Percentiles rank a stretch among this genome's conserved stretches.
phyloP scores from a whole-genome alignment of 2,888 invertebrate genomes.

The Lochmaea crataegi region DNA sequence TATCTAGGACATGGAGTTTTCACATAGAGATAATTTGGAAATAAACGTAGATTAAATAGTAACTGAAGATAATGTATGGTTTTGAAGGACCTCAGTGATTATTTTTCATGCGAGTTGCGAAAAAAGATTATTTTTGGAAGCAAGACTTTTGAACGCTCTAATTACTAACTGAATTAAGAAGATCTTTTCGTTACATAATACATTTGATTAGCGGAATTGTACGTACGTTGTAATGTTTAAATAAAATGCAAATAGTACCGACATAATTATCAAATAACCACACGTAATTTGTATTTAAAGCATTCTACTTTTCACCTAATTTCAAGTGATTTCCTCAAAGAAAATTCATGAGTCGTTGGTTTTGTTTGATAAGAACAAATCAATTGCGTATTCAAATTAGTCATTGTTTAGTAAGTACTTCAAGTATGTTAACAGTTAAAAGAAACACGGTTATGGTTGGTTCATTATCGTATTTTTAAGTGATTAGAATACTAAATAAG shows the following conservation, averaged over 20 bases:
- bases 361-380: slow-evolving; percentile 24
- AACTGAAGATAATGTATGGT: too few relatives aligned
- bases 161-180: not conserved
- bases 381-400: slow-evolving; percentile 27
- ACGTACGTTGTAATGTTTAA: too few relatives aligned
- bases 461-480: slow-evolving; percentile 40
- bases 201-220: not conserved
- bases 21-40: too few relatives aligned
- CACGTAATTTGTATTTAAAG: not conserved
- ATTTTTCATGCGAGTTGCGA: not conserved
- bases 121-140: not conserved
- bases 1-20: too few relatives aligned
- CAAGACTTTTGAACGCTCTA: not conserved
- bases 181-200: not conserved
- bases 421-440: slow-evolving; percentile 52
- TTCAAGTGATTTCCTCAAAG: not conserved
- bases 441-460: slow-evolving; percentile 45
- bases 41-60: too few relatives aligned
- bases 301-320: not conserved
- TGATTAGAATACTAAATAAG: slow-evolving; percentile 40
- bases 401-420: slow-evolving; percentile 46
- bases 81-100: not conserved
- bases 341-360: slow-evolving; percentile 5
- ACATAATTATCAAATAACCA: too few relatives aligned
- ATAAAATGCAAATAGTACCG: too few relatives aligned